Evolutionary conservation across 1,140 invertebrate species (phyloP).

Genomic region (Tetramorium simillimum): DNA sequence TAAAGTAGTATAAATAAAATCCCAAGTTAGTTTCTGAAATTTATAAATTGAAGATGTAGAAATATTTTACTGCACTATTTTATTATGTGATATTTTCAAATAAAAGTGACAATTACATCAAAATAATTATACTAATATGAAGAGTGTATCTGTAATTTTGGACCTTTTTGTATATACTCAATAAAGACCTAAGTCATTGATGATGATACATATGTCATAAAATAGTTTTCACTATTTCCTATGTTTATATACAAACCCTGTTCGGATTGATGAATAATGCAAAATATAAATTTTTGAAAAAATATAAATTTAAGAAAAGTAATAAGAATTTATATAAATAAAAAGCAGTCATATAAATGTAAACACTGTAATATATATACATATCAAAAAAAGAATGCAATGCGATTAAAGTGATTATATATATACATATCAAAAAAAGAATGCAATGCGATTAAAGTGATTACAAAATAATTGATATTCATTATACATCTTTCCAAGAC

Average conservation of each 20-base stretch:
- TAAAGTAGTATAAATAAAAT: slow-evolving; percentile 59
- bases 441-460: slow-evolving; percentile 19
- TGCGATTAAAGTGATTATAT: slow-evolving; percentile 5
- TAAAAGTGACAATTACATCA: slow-evolving; percentile 65
- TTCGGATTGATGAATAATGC: slow-evolving; percentile 60
- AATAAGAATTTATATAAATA: neutral
- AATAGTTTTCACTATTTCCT: slow-evolving; percentile 73
- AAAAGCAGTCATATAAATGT: neutral
- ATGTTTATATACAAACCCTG: slow-evolving; percentile 73
- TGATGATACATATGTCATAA: slow-evolving; percentile 57
- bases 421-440: neutral
- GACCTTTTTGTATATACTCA: slow-evolving; percentile 62
- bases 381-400: slow-evolving; percentile 18
- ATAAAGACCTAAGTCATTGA: slow-evolving; percentile 53
- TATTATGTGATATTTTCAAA: slow-evolving; percentile 56
- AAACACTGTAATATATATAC: neutral
- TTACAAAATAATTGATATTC: neutral
- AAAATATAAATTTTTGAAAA: slow-evolving; percentile 33
- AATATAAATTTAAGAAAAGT: neutral
- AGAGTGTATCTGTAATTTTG: slow-evolving; percentile 53
- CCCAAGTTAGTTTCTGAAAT: neutral
- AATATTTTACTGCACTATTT: slow-evolving; percentile 44
- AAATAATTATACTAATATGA: slow-evolving; percentile 51
- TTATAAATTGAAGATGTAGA: slow-evolving; percentile 38
- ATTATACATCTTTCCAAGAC: slow-evolving; percentile 30